Conservation (phyloP, 2,113 vertebrate genomes). For the Poecile atricapillus region DNA sequence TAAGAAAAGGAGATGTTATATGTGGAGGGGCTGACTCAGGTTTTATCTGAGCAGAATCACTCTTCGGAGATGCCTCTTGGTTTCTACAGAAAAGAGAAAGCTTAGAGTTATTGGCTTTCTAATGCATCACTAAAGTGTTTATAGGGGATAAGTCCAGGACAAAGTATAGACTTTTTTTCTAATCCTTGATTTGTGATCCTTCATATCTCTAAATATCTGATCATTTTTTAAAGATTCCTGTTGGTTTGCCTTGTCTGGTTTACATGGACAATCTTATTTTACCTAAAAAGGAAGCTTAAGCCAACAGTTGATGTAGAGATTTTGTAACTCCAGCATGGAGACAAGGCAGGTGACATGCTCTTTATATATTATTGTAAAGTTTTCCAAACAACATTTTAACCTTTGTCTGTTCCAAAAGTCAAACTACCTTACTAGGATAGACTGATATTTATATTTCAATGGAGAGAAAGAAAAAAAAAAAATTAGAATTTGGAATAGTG, state of each 20-base stretch:
- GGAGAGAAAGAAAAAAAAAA: background rate
- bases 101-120: background rate
- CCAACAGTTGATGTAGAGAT: background rate
- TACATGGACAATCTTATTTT: background rate
- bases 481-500: background rate
- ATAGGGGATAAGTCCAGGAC: background rate
- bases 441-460: background rate
- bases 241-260: background rate
- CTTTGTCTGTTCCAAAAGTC: background rate
- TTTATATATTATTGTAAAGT: background rate
- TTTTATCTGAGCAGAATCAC: background rate
- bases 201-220: background rate
- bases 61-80: background rate
- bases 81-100: background rate
- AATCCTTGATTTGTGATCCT: background rate
- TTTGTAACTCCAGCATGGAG: background rate
- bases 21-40: background rate
- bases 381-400: background rate
- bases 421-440: background rate
- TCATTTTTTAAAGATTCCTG: background rate
- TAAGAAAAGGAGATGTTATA: background rate
- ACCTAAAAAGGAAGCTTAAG: background rate
- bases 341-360: background rate
- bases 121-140: background rate
- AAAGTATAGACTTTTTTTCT: background rate